These are phyloP conservation scores for Nowickia ferox DNA, from an alignment of 2,888 invertebrate genomes.

Conservation along the genomic window DNA sequence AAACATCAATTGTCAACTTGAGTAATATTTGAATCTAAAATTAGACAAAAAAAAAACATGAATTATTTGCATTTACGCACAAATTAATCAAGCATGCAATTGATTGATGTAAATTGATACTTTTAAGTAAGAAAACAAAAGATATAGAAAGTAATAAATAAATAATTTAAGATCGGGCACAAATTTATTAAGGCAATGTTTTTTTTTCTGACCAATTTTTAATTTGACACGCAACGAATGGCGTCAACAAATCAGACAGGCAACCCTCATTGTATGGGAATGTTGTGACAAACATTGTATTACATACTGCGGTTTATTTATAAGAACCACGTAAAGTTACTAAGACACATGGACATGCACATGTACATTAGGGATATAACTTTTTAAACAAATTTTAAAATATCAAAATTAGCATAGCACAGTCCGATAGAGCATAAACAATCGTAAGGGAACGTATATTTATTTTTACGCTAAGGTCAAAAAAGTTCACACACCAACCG, in stretches of 20 bases:
- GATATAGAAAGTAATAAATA: conserved; percentile 28
- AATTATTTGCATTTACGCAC: conserved; percentile 18
- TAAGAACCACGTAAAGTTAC: too few species aligned
- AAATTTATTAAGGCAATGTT: conserved; percentile 65
- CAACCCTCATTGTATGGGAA: neutral
- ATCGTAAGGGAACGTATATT: too few species aligned
- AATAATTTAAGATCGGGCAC: conserved; percentile 56
- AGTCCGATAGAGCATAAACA: too few species aligned
- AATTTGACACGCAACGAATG: neutral
- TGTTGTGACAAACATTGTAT: neutral
- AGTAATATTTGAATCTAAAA: conserved; percentile 34
- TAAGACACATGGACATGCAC: too few species aligned
- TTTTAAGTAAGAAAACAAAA: conserved; percentile 24
- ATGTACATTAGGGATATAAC: too few species aligned
- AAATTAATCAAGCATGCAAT: conserved; percentile 52
- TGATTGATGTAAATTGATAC: conserved; percentile 47
- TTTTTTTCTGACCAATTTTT: conserved; percentile 1
- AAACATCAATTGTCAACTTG: conserved; percentile 33
- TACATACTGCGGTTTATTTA: too few species aligned
- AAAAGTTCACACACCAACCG: too few species aligned
- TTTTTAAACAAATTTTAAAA: too few species aligned
- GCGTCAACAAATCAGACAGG: conserved; percentile 7
- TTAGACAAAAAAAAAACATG: neutral
- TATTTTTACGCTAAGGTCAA: too few species aligned
- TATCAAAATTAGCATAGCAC: too few species aligned